Conservation (phyloP, 2,888 invertebrate species). For the Napeogenes sylphis region DNA sequence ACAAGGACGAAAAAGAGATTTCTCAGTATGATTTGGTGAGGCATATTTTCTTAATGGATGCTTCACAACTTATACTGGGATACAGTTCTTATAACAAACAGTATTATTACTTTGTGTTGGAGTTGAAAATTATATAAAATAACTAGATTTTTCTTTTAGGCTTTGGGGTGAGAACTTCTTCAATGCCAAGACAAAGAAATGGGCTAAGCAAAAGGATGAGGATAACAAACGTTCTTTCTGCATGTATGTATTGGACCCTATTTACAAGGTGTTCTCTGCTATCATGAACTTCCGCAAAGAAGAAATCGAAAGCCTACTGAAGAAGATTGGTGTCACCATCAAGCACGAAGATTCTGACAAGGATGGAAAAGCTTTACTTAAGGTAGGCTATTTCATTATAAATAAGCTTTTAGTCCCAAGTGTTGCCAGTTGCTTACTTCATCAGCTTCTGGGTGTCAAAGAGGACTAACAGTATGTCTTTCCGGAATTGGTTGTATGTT, state of each 20-base stretch:
- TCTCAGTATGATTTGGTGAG: conserved; percentile 47
- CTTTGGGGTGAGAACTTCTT: conserved; percentile 99
- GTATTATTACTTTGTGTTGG: neutral
- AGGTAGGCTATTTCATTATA: conserved; percentile 73
- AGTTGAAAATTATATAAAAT: neutral
- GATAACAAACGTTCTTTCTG: conserved; percentile 98
- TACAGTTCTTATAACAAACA: conserved; percentile 37
- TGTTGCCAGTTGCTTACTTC: conserved; percentile 63
- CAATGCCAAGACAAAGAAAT: conserved; percentile 97
- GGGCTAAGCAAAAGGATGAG: conserved; percentile 93
- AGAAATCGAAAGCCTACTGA: conserved; percentile 90
- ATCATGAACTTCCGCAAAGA: conserved; percentile 97
- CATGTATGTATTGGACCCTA: conserved; percentile 99
- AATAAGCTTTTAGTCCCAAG: conserved; percentile 62
- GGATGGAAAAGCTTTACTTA: conserved; percentile 96
- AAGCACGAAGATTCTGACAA: conserved; percentile 97
- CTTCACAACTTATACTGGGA: conserved; percentile 51
- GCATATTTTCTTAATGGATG: conserved; percentile 38
- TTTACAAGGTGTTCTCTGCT: conserved; percentile 92
- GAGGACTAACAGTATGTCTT: conserved; percentile 67
- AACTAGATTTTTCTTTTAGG: conserved; percentile 41
- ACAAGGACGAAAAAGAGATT: conserved; percentile 60
- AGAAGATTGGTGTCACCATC: conserved; percentile 93
- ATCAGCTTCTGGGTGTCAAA: conserved; percentile 73
- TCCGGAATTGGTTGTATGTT: conserved; percentile 66